Base-by-base conservation (phyloP, 1,140 invertebrate species). In the Diachasmimorpha longicaudata region DNA sequence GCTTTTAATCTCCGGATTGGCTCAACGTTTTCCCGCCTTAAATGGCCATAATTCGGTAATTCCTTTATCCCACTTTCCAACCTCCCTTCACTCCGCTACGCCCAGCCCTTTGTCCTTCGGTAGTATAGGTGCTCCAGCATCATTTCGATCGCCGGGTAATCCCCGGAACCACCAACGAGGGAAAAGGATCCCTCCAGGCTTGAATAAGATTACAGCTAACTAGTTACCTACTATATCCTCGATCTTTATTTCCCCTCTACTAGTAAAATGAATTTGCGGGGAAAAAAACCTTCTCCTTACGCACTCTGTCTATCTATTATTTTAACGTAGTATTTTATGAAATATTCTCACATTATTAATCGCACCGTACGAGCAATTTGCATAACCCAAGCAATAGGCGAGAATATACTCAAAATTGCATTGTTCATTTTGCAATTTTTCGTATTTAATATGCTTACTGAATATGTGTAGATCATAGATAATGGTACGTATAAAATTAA, bases 151-250 rank as follows among this genome's bases (percentile, higher is more conserved):
- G 68, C 19, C 31, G 25, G 52, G 70, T 75, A 66, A 66, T 66
- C 58, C 68, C 48, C 48, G n/a, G 48, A 52, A 52, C 48, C 48
- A 52, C 48, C 48, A 16, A 52, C 48, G 48, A 19, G 48, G 48
- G 48, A 52, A 52, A 52, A 52, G n/a, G n/a, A 52, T n/a, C 44
- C 46, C 21, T 31, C 23, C 10, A 48, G 46, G 42, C 66, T 75
- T 70, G 66, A 75, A 75, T 75, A 70, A 70, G 66, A 75, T 75
- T 75, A 75, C 63, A 31, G 37, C 73, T 75, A 75, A 75, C 73
- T 31, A 66, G 73, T 63, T 75, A 46, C 67, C 52, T 68, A 75
- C 68, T 75, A 75, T 68, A 75, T 42, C 39, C 8, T 71, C 52
- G 23, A 52, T 48, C 44, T 52, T 52, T 52, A 44, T 75, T 36